A percentile compares a stretch with the other conserved stretches of the same genome.
phyloP scores from a whole-genome alignment of 1,140 invertebrate species.

The Rhyzopertha dominica region DNA sequence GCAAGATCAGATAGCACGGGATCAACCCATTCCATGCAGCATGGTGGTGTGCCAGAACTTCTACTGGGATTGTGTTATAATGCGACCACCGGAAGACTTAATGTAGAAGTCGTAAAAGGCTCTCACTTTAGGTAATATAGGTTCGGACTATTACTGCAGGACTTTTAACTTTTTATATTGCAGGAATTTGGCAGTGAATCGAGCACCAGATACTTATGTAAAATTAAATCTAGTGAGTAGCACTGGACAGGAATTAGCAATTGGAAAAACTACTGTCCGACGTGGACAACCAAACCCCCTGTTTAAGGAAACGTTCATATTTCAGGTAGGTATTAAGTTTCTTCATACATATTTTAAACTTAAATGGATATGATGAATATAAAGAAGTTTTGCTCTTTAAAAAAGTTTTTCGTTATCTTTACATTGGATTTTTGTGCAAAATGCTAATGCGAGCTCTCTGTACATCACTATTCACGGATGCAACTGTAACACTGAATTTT shows the following conservation, averaged over 20 bases:
- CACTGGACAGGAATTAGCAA: slow-evolving; percentile 85
- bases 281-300: slow-evolving; percentile 90
- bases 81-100: slow-evolving; percentile 84
- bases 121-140: slow-evolving; percentile 77
- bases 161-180: slow-evolving; percentile 16
- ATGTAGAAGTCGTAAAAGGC: slow-evolving; percentile 90
- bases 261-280: slow-evolving; percentile 84
- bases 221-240: slow-evolving; percentile 87
- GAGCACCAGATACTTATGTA: slow-evolving; percentile 88
- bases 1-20: slow-evolving; percentile 87
- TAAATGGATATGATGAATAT: too few relatives aligned
- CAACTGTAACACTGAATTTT: too few relatives aligned
- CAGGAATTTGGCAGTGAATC: slow-evolving; percentile 64
- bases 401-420: too few relatives aligned
- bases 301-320: slow-evolving; percentile 94
- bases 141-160: slow-evolving; percentile 42
- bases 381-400: too few relatives aligned
- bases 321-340: slow-evolving; percentile 79
- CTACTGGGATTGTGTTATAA: slow-evolving; percentile 87
- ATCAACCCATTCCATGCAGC: slow-evolving; percentile 86
- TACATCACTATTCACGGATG: too few relatives aligned
- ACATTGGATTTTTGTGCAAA: too few relatives aligned
- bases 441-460: too few relatives aligned
- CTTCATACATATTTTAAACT: too few relatives aligned
- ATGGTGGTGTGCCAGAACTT: slow-evolving; percentile 85